Evolutionary conservation across 2,888 invertebrate species (phyloP).

Genomic region (Tenthredo mesomela): DNA sequence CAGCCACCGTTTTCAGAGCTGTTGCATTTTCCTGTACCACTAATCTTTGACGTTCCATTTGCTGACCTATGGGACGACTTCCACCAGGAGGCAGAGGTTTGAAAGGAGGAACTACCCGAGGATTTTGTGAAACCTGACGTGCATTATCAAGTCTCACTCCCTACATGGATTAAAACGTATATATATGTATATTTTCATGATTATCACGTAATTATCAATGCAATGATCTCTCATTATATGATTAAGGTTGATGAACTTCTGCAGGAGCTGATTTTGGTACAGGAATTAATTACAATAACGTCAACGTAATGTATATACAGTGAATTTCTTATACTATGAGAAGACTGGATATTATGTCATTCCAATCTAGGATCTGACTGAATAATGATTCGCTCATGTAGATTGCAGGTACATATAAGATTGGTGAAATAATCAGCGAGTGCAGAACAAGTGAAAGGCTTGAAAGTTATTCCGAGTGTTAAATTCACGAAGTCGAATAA

Average conservation of each 20-base stretch:
- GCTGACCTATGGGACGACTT: slow-evolving; percentile 82
- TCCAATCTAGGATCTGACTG: background rate
- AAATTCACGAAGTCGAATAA: background rate
- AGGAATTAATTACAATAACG: background rate
- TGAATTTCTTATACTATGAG: background rate
- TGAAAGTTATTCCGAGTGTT: background rate
- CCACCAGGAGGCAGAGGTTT: slow-evolving; percentile 86
- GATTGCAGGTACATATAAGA: background rate
- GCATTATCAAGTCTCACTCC: background rate
- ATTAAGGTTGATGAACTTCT: background rate
- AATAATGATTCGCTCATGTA: background rate
- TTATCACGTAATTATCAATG: background rate
- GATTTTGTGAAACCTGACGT: slow-evolving; percentile 34
- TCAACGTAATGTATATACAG: background rate
- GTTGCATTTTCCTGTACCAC: slow-evolving; percentile 74
- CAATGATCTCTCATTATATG: background rate
- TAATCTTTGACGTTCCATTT: slow-evolving; percentile 79
- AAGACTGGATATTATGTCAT: slow-evolving; percentile 5
- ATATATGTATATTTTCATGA: background rate
- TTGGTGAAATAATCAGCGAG: background rate
- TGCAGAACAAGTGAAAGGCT: slow-evolving; percentile 26
- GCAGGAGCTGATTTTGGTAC: background rate
- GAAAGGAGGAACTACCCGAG: slow-evolving; percentile 84
- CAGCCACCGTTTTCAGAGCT: slow-evolving; percentile 65
- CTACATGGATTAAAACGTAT: background rate